Conservation (phyloP, 2,797 vertebrate genomes). For the Mionectes olivaceus region DNA sequence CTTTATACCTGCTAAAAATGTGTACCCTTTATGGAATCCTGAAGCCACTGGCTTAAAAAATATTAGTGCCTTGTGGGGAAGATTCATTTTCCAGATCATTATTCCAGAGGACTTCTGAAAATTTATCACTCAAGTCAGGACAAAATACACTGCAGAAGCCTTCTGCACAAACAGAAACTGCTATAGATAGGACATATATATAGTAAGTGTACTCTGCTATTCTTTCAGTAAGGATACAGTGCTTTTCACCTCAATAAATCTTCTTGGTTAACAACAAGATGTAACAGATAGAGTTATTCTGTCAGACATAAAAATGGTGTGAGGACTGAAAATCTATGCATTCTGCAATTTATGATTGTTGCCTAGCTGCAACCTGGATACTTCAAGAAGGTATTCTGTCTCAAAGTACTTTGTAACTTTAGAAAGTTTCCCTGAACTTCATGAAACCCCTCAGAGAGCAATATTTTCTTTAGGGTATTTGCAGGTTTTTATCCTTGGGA, state of each 20-base stretch:
- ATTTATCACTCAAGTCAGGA: constrained; percentile 45
- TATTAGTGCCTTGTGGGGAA: neutral
- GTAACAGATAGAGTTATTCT: constrained; percentile 63
- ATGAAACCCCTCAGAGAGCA: neutral
- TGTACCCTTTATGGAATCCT: neutral
- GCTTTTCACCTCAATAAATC: constrained; percentile 61
- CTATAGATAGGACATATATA: neutral
- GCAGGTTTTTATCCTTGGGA: neutral
- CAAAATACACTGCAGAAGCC: constrained; percentile 21
- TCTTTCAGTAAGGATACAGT: constrained; percentile 49
- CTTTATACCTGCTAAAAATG: neutral
- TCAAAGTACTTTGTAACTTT: neutral
- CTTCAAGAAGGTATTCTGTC: constrained; percentile 13
- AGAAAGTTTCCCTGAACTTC: neutral
- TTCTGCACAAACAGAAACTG: constrained; percentile 60
- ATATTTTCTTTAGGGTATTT: neutral
- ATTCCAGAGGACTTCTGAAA: constrained; percentile 50
- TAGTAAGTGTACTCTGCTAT: neutral
- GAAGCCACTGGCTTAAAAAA: neutral
- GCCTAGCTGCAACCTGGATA: constrained; percentile 13
- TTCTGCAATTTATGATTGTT: constrained; percentile 59
- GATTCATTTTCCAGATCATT: constrained; percentile 53
- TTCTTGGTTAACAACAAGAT: constrained; percentile 38
- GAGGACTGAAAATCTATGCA: constrained; percentile 62
- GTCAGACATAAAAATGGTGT: constrained; percentile 55